Base-by-base conservation (phyloP, 2,888 invertebrate genomes). In the Temnothorax ravouxi region DNA sequence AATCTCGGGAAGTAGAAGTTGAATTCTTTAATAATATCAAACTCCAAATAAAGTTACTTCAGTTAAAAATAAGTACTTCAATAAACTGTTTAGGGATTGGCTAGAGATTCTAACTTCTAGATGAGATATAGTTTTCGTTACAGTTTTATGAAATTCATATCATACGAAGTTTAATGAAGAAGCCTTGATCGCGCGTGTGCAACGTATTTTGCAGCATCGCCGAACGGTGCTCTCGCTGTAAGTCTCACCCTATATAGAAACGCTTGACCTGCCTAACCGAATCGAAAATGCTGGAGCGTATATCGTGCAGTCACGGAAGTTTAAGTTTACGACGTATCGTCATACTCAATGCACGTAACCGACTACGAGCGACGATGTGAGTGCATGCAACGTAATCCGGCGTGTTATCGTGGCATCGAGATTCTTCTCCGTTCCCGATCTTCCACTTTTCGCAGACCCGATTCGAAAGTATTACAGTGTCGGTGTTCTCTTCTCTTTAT, bases 301-400 rank as follows among this genome's bases (percentile, higher is more conserved):
- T 81, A 75, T 84, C 34, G 83, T 44, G 38, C 44, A 77, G 83
- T 80, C 79, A 67, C 61, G 72, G 71, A 81, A 75, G 80, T 79
- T 88, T 83, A 79, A 88, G 79, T 88, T 88, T 86, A 88, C 84
- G 88, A 84, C 25, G 64, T 71, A 84, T 74, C 83, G 77, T 80
- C 79, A 81, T 84, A 83, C 38, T n/a, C 71, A 21, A 52, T 69
- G 74, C 69, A 82, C 85, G 71, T 64, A 67, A 34, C 25, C 54
- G 62, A 41, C 83, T 79, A 83, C 79, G 59, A 64, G 41, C 62
- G 6, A 59, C 64, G 66, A 71, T 76, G 56, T 34, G 66, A 56
- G 25, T n/a, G 44, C 71, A 29, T 66, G 69, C 67, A 50, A 18
- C 56, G 47, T 59, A 64, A 75, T 81, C 66, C 76, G 50, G 64